These are phyloP conservation scores for Drosophila aldrichi DNA, from an alignment of 2,888 invertebrate species.

Conservation along the genomic window DNA sequence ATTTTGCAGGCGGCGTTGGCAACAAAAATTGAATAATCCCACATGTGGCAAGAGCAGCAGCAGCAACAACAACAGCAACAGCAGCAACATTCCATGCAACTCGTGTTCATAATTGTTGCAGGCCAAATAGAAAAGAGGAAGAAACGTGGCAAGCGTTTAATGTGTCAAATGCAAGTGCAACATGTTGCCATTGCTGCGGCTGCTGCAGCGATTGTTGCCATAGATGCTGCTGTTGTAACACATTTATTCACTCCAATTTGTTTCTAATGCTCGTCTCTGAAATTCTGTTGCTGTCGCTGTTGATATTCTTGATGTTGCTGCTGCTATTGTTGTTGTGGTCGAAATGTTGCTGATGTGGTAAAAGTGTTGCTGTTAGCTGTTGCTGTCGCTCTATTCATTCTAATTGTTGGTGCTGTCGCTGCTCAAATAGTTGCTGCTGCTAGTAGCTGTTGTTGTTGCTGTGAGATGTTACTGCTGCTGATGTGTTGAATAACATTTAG, in stretches of 20 bases:
- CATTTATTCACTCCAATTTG: conserved; percentile 56
- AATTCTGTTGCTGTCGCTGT: conserved; percentile 16
- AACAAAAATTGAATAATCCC: conserved; percentile 73
- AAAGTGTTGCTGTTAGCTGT: neutral
- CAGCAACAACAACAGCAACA: conserved; percentile 15
- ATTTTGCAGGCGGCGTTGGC: conserved; percentile 51
- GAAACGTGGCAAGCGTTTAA: conserved; percentile 25
- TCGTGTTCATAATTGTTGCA: conserved; percentile 65
- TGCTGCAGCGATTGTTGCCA: conserved; percentile 17
- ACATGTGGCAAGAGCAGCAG: conserved; percentile 25
- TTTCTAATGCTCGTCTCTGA: conserved; percentile 40
- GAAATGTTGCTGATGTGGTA: neutral
- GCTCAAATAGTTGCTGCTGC: neutral
- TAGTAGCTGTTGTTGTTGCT: neutral
- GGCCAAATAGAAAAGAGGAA: conserved; percentile 21
- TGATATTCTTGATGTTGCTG: conserved; percentile 1
- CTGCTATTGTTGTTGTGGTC: neutral
- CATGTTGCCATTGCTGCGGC: conserved; percentile 18
- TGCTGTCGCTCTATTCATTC: neutral
- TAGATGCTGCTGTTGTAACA: conserved; percentile 14
- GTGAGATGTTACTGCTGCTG: neutral
- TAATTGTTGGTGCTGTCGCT: neutral
- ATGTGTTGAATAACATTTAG: neutral
- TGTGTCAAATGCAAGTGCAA: conserved; percentile 45
- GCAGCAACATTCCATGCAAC: conserved; percentile 57